Conservation (phyloP, 2,113 vertebrate species). For the Hippocampus abdominalis region DNA sequence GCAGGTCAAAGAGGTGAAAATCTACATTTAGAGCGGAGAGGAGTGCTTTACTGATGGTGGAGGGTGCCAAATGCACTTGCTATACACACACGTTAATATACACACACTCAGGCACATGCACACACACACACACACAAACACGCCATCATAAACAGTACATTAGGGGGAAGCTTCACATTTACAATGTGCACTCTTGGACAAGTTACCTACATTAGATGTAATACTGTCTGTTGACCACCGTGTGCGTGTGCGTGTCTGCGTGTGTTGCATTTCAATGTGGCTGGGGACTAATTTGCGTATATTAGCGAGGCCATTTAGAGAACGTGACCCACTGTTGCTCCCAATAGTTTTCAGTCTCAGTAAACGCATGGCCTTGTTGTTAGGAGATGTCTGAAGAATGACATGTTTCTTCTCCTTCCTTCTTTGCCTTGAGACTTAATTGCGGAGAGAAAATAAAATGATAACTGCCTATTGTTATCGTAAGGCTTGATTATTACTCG, state of each 20-base stretch:
- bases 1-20: slow-evolving; percentile 61
- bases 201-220: slow-evolving; percentile 20
- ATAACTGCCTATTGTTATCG: slow-evolving; percentile 1
- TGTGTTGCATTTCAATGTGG: background rate
- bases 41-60: slow-evolving; percentile 36
- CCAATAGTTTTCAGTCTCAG: background rate
- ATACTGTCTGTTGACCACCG: slow-evolving; percentile 22
- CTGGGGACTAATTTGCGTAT: background rate
- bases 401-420: background rate
- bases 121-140: slow-evolving; percentile 7
- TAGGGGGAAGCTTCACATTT: background rate
- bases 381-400: background rate
- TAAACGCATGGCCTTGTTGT: background rate
- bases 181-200: background rate
- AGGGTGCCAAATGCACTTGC: slow-evolving; percentile 48
- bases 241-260: background rate
- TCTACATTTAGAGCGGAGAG: slow-evolving; percentile 56
- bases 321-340: background rate
- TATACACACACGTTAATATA: slow-evolving; percentile 2
- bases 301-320: background rate
- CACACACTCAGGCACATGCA: slow-evolving; percentile 4
- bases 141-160: slow-evolving; percentile 12
- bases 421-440: background rate
- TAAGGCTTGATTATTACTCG: background rate
- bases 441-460: background rate